Evolutionary conservation across 2,113 vertebrate genomes (phyloP).

Genomic region (Podarcis muralis): DNA sequence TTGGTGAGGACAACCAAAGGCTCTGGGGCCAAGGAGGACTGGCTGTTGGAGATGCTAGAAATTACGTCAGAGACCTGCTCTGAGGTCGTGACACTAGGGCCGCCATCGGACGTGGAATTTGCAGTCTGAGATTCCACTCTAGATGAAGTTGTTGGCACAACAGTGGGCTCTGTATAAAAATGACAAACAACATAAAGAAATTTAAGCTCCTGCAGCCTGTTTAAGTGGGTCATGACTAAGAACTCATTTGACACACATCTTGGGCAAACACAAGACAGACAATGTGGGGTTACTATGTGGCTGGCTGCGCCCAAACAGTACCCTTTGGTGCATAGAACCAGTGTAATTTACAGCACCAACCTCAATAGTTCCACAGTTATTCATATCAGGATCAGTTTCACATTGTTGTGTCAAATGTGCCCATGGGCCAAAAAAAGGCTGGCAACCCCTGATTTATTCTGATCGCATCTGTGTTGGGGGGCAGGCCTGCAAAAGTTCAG

Average conservation of each 20-base stretch:
- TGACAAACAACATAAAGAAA: constrained; percentile 20
- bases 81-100: constrained; percentile 87
- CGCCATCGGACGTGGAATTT: constrained; percentile 81
- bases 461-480: too few relatives aligned
- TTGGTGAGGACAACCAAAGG: constrained; percentile 76
- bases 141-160: constrained; percentile 91
- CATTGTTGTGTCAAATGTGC: too few relatives aligned
- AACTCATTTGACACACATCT: not conserved
- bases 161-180: constrained; percentile 83
- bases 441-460: too few relatives aligned
- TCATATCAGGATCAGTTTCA: too few relatives aligned
- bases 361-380: not conserved
- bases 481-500: too few relatives aligned
- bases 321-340: not conserved
- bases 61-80: constrained; percentile 86
- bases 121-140: constrained; percentile 83
- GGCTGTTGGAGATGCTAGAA: constrained; percentile 82
- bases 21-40: constrained; percentile 82
- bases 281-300: not conserved
- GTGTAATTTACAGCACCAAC: not conserved
- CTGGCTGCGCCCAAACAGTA: not conserved
- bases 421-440: too few relatives aligned
- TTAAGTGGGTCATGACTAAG: not conserved
- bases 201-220: not conserved
- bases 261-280: too few relatives aligned